Conservation (phyloP, 2,113 vertebrate species). For the Hypocryptadius cinnamomeus region DNA sequence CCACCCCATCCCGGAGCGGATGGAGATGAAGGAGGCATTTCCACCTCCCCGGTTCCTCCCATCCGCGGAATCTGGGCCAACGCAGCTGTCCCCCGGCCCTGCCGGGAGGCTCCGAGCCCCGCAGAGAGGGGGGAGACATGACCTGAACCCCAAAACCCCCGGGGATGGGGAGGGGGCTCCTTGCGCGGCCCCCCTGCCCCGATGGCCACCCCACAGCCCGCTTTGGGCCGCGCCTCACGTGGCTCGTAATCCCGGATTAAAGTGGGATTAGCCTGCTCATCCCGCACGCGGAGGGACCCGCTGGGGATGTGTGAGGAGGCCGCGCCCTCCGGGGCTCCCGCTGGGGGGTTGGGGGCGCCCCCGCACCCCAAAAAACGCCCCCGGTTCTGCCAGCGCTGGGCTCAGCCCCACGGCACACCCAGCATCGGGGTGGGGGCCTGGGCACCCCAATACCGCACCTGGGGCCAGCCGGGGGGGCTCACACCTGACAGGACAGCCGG, state of each 20-base stretch:
- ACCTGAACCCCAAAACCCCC: fast-evolving
- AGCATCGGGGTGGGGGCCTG: fast-evolving
- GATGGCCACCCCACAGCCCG: neutral
- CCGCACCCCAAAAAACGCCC: neutral
- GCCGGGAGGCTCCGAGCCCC: neutral
- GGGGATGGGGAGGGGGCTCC: no score
- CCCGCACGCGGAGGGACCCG: neutral
- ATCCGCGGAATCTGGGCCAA: neutral
- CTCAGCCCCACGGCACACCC: fast-evolving
- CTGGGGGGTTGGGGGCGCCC: fast-evolving
- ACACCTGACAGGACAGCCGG: neutral
- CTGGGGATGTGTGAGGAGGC: neutral
- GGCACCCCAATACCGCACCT: fast-evolving
- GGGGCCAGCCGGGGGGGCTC: fast-evolving
- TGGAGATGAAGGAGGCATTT: neutral
- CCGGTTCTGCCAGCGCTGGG: fast-evolving
- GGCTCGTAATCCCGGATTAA: slow-evolving; percentile 9
- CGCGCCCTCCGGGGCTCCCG: neutral
- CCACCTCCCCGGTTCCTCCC: neutral
- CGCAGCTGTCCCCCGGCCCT: neutral
- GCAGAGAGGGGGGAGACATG: fast-evolving
- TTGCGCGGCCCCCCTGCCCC: neutral
- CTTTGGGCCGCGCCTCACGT: neutral
- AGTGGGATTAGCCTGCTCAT: slow-evolving; percentile 51
- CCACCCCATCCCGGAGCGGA: neutral